phyloP scores from a whole-genome alignment of 2,113 vertebrate genomes.

The Lampris incognitus region DNA sequence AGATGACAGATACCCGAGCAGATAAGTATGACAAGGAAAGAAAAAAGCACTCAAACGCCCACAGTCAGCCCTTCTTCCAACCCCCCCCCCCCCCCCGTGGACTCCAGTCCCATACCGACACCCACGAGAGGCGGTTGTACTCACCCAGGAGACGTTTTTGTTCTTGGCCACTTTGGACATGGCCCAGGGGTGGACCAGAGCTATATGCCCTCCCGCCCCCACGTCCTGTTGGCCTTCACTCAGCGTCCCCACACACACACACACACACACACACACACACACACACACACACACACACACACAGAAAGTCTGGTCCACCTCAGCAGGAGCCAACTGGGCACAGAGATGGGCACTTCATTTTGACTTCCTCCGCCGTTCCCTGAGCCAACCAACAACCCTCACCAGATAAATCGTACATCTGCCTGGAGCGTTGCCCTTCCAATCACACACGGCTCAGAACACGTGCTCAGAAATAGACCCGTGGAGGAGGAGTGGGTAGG shows the following conservation, averaged over 20 bases:
- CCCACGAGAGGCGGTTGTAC: slow-evolving; percentile 68
- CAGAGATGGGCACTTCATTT: slow-evolving; percentile 32
- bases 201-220: background rate
- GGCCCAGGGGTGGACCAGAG: slow-evolving; percentile 80
- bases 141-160: slow-evolving; percentile 98
- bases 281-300: slow-evolving; percentile 11
- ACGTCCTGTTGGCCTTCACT: slow-evolving; percentile 15
- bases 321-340: slow-evolving; percentile 19
- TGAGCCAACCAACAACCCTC: slow-evolving; percentile 41
- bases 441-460: slow-evolving; percentile 42
- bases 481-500: slow-evolving; percentile 29
- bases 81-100: background rate
- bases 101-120: background rate
- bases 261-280: slow-evolving; percentile 13
- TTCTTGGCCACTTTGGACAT: slow-evolving; percentile 90
- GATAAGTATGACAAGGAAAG: slow-evolving; percentile 6
- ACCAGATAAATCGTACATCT: slow-evolving; percentile 49
- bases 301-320: slow-evolving; percentile 24
- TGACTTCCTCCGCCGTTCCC: slow-evolving; percentile 38
- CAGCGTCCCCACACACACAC: slow-evolving; percentile 19
- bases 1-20: slow-evolving; percentile 17
- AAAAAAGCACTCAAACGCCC: slow-evolving; percentile 19
- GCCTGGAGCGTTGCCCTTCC: slow-evolving; percentile 37
- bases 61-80: background rate
- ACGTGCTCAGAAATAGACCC: slow-evolving; percentile 50